These are phyloP conservation scores for Verasper variegatus DNA, from an alignment of 2,113 vertebrate genomes.

Conservation along the genomic window DNA sequence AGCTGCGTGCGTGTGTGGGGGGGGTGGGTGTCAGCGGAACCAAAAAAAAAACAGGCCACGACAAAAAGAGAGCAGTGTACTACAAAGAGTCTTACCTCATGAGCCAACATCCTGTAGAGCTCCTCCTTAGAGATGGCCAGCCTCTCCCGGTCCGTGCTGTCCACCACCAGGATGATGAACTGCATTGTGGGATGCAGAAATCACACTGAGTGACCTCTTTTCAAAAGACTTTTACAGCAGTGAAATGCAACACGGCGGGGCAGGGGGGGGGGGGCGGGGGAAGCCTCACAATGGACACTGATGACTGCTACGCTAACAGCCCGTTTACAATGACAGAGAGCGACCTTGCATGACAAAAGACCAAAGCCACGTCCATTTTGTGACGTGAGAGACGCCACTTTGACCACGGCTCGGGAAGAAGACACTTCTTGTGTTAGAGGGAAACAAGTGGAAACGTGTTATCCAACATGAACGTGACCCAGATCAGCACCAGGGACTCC, in stretches of 20 bases:
- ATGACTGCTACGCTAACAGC: slow-evolving; percentile 48
- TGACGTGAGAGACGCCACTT: slow-evolving; percentile 20
- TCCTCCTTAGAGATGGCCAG: slow-evolving; percentile 98
- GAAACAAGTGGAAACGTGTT: not conserved
- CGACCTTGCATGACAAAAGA: slow-evolving; percentile 41
- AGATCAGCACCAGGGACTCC: not conserved
- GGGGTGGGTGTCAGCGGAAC: no score
- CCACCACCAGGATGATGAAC: slow-evolving; percentile 99
- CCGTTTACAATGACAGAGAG: slow-evolving; percentile 30
- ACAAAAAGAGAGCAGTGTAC: not conserved
- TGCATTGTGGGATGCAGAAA: slow-evolving; percentile 53
- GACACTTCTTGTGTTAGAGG: not conserved
- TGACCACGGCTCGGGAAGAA: slow-evolving; percentile 17
- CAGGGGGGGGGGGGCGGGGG: no score
- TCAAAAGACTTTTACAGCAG: slow-evolving; percentile 41
- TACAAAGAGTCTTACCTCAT: slow-evolving; percentile 86
- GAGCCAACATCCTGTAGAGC: slow-evolving; percentile 98
- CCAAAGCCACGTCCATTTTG: slow-evolving; percentile 17
- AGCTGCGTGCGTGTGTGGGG: not conserved
- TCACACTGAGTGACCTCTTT: slow-evolving; percentile 22
- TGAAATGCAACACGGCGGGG: slow-evolving; percentile 36
- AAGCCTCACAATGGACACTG: slow-evolving; percentile 34
- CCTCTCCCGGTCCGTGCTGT: slow-evolving; percentile 98
- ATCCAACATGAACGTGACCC: slow-evolving; percentile 23
- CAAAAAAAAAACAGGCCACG: slow-evolving; percentile 1